Conservation (phyloP, 2,113 vertebrate species). For the Bos javanicus region DNA sequence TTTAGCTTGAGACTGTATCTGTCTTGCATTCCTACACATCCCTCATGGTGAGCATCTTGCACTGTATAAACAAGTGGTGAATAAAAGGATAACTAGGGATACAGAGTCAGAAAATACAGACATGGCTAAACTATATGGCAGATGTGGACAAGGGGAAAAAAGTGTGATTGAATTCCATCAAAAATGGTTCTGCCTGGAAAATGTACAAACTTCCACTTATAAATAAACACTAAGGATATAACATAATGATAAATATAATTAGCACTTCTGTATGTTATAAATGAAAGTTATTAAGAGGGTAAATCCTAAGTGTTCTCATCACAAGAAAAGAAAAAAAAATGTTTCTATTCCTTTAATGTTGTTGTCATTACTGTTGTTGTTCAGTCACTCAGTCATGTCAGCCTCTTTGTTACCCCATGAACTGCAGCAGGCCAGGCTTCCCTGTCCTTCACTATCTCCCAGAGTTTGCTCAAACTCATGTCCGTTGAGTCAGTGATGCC, state of each 20-base stretch:
- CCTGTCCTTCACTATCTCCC: not conserved
- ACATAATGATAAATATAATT: not conserved
- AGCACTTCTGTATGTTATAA: not conserved
- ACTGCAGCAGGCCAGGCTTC: not conserved
- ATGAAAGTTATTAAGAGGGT: not conserved
- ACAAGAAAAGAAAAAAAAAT: not conserved
- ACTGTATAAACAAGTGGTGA: not conserved
- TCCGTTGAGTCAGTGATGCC: not conserved
- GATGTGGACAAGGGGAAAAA: not conserved
- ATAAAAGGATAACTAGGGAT: not conserved
- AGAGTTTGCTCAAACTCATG: not conserved
- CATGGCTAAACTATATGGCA: not conserved
- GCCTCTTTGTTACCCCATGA: not conserved
- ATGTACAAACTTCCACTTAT: not conserved
- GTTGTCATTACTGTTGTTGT: not conserved
- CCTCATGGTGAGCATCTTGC: not conserved
- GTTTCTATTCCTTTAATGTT: not conserved
- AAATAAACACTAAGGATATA: not conserved
- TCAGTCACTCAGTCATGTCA: fast-evolving
- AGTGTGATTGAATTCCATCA: not conserved
- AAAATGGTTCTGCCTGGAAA: not conserved
- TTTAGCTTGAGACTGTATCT: not conserved
- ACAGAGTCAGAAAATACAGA: not conserved
- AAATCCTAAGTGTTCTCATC: not conserved
- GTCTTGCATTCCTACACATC: not conserved